These are phyloP conservation scores for Apotomis turbidana DNA, from an alignment of 2,888 invertebrate genomes.

Conservation along the genomic window DNA sequence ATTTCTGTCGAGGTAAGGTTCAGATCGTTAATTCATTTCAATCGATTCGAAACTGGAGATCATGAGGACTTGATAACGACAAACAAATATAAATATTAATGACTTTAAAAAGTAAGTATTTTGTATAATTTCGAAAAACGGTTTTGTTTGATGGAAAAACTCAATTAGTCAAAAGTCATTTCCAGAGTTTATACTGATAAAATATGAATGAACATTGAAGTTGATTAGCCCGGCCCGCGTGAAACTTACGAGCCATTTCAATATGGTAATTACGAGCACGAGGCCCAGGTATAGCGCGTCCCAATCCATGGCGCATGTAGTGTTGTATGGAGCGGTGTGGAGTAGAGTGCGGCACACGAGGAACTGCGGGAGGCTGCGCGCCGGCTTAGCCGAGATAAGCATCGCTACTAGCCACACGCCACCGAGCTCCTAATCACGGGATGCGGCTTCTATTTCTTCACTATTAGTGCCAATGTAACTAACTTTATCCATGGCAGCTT, in stretches of 20 bases:
- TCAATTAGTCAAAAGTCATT: too few species aligned
- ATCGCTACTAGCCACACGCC: conserved; percentile 15
- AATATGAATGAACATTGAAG: too few species aligned
- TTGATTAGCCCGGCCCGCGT: too few species aligned
- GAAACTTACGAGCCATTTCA: conserved; percentile 64
- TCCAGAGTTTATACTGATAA: too few species aligned
- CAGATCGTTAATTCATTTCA: background rate
- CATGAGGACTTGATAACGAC: too few species aligned
- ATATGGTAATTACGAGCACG: conserved; percentile 51
- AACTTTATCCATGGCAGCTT: too few species aligned
- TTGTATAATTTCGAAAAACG: too few species aligned
- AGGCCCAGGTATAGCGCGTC: conserved; percentile 58
- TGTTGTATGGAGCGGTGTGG: too few species aligned
- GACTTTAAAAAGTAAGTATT: too few species aligned
- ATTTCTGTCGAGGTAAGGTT: conserved; percentile 83
- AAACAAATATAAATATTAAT: too few species aligned
- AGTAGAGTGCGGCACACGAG: conserved; percentile 19
- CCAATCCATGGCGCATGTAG: conserved; percentile 54
- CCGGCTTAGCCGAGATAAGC: conserved; percentile 40
- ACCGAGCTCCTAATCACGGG: background rate
- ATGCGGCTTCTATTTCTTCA: background rate
- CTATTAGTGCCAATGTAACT: too few species aligned
- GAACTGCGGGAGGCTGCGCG: conserved; percentile 42
- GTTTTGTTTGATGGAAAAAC: too few species aligned
- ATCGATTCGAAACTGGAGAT: background rate